Conservation (phyloP, 2,797 vertebrate genomes). For the Spinus pinus region DNA sequence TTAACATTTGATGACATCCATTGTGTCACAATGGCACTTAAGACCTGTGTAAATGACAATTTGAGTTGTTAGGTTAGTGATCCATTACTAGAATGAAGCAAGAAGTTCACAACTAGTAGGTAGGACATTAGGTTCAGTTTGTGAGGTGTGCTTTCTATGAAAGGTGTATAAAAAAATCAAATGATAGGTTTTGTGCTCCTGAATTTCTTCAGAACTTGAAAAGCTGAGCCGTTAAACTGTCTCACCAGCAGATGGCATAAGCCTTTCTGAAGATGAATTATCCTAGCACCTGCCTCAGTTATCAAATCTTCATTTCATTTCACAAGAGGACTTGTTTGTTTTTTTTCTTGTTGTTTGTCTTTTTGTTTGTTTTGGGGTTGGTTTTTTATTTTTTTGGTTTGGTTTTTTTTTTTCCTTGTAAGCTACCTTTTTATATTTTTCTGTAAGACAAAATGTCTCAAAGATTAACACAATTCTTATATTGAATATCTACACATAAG, state of each 20-base stretch:
- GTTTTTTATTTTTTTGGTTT: not conserved
- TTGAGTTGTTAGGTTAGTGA: not conserved
- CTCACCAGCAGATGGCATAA: conserved; percentile 66
- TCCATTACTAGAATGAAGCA: not conserved
- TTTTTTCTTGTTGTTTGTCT: not conserved
- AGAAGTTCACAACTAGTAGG: not conserved
- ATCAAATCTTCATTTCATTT: not conserved
- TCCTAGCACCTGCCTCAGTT: not conserved
- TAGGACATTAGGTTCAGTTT: not conserved
- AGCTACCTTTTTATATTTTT: not conserved
- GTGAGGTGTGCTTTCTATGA: not conserved
- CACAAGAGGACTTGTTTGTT: not conserved
- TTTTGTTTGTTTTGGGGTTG: not conserved
- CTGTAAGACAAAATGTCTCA: not conserved
- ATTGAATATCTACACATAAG: not conserved
- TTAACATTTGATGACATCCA: not conserved
- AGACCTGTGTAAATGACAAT: not conserved
- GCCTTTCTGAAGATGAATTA: not conserved
- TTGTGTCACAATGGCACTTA: not conserved
- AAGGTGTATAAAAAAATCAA: not conserved
- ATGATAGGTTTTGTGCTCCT: not conserved
- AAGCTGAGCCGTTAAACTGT: conserved; percentile 61
- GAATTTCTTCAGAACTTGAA: not conserved
- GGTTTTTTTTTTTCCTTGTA: not conserved
- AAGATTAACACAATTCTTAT: not conserved